A percentile compares a stretch with the other conserved stretches of the same genome.
Conservation (phyloP, 92 coral and sea anemone genomes). For the Actinernus sp. region DNA sequence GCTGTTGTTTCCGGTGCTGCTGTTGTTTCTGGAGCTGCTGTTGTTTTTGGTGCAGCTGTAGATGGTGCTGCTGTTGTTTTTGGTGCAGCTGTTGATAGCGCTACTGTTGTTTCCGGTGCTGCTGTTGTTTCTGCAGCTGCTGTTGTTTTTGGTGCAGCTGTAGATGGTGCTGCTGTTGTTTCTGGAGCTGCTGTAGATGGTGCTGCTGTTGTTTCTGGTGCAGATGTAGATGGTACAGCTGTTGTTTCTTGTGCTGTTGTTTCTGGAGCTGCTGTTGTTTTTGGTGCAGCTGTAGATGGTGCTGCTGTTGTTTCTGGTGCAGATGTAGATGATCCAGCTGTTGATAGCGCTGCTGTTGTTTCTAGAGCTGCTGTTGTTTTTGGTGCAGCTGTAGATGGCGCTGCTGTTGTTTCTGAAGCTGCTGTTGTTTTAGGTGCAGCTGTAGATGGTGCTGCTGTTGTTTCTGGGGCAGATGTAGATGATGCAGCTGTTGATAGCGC, state of each 20-base stretch:
- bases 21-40: slow-evolving; percentile 15
- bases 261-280: slow-evolving; percentile 17
- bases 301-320: slow-evolving; percentile 7
- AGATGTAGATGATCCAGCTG: slow-evolving; percentile 7
- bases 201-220: slow-evolving; percentile 16
- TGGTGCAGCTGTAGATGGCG: slow-evolving; percentile 16
- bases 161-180: slow-evolving; percentile 15
- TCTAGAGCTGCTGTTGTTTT: background rate
- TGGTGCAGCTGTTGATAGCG: slow-evolving; percentile 11
- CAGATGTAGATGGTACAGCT: slow-evolving; percentile 12
- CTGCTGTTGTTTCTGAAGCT: background rate
- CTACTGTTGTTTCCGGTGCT: slow-evolving; percentile 4
- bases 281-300: background rate
- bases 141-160: background rate
- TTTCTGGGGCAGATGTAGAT: slow-evolving; percentile 1
- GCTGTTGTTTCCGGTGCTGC: slow-evolving; percentile 17
- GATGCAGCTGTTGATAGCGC: background rate
- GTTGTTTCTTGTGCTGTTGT: slow-evolving; percentile 13
- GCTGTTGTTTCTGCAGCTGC: slow-evolving; percentile 17
- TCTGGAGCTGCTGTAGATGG: background rate
- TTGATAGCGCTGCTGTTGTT: background rate
- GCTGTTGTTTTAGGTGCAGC: background rate
- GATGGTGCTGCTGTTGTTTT: background rate
- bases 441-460: background rate
- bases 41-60: background rate